A percentile compares a stretch with the other conserved stretches of the same genome.
phyloP scores from a whole-genome alignment of 2,113 vertebrate species.

The Lucifuga dentata region DNA sequence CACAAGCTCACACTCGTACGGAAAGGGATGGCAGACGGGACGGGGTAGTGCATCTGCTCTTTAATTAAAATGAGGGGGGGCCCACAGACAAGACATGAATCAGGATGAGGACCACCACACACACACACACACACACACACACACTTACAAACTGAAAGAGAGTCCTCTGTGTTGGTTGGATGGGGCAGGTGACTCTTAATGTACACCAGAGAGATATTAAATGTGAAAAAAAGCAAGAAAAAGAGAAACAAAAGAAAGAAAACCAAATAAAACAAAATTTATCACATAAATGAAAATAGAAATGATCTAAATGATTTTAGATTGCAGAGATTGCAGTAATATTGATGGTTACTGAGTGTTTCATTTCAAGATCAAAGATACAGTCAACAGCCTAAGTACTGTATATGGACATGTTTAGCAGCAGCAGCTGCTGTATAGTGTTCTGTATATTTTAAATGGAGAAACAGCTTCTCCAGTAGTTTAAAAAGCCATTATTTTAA shows the following conservation, averaged over 20 bases:
- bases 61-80: conserved; percentile 75
- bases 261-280: neutral
- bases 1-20: conserved; percentile 23
- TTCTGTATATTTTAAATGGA: conserved; percentile 28
- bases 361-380: conserved; percentile 44
- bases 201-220: conserved; percentile 23
- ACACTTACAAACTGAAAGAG: conserved; percentile 9
- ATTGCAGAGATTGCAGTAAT: conserved; percentile 2
- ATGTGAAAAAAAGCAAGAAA: neutral
- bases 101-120: conserved; percentile 47
- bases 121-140: conserved; percentile 4
- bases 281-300: neutral
- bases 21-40: conserved; percentile 64
- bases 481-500: conserved; percentile 41
- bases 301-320: neutral
- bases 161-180: conserved; percentile 13
- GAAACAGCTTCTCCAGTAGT: conserved; percentile 11
- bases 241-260: neutral
- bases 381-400: conserved; percentile 2
- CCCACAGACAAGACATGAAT: conserved; percentile 64
- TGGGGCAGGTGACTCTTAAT: conserved; percentile 9
- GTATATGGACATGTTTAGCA: conserved; percentile 16
- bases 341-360: conserved; percentile 19
- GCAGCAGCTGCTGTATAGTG: conserved; percentile 13
- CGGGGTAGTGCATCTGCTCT: conserved; percentile 72